Percentiles rank a stretch among this genome's conserved stretches.
Evolutionary conservation across 2,888 invertebrate species (phyloP).

Genomic region (Zeuzera pyrina): DNA sequence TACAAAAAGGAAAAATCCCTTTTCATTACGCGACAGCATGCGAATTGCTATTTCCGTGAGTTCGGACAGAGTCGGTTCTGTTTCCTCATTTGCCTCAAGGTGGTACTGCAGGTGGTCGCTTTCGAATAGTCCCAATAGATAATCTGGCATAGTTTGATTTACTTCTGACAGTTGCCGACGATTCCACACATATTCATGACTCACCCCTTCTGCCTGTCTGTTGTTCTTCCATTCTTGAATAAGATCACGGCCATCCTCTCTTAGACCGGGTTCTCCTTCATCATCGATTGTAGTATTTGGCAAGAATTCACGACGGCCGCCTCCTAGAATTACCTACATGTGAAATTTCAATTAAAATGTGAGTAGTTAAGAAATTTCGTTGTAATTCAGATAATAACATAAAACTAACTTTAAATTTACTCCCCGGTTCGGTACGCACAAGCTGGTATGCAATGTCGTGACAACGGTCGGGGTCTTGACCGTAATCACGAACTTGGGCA

Average conservation of each 20-base stretch:
- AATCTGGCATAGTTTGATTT: constrained; percentile 64
- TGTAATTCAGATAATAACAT: no score
- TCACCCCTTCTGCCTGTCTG: constrained; percentile 43
- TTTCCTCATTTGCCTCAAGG: constrained; percentile 59
- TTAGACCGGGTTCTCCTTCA: constrained; percentile 51
- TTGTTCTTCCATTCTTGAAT: constrained; percentile 76
- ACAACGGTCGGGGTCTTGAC: constrained; percentile 43
- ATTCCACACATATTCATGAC: constrained; percentile 71
- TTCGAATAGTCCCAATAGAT: constrained; percentile 77
- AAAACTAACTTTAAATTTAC: constrained; percentile 73
- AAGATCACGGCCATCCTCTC: constrained; percentile 76
- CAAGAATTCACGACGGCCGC: constrained; percentile 78
- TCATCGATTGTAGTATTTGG: constrained; percentile 67
- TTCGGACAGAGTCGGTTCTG: constrained; percentile 63
- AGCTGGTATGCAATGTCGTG: constrained; percentile 81
- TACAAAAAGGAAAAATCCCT: constrained; percentile 86
- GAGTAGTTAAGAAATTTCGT: no score
- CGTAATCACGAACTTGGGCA: constrained; percentile 48
- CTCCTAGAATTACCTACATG: constrained; percentile 82
- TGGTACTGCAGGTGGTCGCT: constrained; percentile 78
- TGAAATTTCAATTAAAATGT: no score
- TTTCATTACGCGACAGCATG: constrained; percentile 73
- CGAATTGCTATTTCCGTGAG: constrained; percentile 76
- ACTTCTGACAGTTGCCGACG: constrained; percentile 65
- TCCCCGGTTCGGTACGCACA: constrained; percentile 75